These are phyloP conservation scores for Lamprologus callipterus DNA, from an alignment of 2,113 vertebrate species.

Conservation along the genomic window DNA sequence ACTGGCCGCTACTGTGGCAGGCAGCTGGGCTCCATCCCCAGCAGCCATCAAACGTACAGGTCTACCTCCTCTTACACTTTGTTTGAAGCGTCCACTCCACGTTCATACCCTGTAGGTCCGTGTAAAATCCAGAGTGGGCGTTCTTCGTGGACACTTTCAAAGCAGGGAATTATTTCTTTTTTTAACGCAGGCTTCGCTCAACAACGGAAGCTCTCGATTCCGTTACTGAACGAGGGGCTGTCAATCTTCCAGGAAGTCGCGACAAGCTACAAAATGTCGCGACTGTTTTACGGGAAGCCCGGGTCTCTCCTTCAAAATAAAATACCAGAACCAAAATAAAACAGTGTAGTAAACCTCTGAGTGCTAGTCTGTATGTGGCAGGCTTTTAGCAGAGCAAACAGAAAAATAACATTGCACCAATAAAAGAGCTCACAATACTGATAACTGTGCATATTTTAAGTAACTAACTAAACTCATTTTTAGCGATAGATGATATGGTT, in stretches of 20 bases:
- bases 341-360: rapidly evolving
- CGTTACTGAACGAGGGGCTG: slow-evolving; percentile 41
- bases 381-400: not conserved
- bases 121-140: not conserved
- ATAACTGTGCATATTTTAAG: not conserved
- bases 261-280: not conserved
- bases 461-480: not conserved
- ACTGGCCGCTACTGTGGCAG: slow-evolving; percentile 77
- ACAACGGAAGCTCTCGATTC: not conserved
- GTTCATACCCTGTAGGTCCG: slow-evolving; percentile 8
- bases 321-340: not conserved
- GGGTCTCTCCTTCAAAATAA: not conserved
- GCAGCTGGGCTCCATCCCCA: slow-evolving; percentile 78
- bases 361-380: not conserved
- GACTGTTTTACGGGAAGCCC: not conserved
- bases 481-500: rapidly evolving
- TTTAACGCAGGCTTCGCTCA: not conserved
- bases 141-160: not conserved
- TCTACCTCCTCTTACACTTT: slow-evolving; percentile 45
- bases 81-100: slow-evolving; percentile 5
- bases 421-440: not conserved
- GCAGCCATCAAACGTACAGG: slow-evolving; percentile 71
- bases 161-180: not conserved
- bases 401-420: not conserved
- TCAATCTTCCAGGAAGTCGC: slow-evolving; percentile 62